Conservation (phyloP, 1,140 invertebrate genomes). For the Nebria ingens region DNA sequence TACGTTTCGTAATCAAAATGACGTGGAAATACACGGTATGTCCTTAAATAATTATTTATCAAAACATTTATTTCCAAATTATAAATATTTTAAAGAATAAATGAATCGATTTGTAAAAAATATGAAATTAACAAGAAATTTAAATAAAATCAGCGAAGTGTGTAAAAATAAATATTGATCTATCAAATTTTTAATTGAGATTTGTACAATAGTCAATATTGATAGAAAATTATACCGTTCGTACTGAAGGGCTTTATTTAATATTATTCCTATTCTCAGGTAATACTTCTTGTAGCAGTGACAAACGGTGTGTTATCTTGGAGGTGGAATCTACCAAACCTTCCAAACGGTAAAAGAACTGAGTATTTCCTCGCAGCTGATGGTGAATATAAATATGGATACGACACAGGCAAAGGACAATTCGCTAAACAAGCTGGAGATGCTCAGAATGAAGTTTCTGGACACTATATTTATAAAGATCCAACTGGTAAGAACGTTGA, state of each 20-base stretch:
- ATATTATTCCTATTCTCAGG: too few relatives aligned
- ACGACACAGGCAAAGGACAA: constrained; percentile 20
- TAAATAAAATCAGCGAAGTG: too few relatives aligned
- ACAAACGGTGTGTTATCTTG: not conserved
- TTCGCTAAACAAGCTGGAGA: constrained; percentile 15
- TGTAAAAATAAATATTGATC: too few relatives aligned
- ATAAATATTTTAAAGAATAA: too few relatives aligned
- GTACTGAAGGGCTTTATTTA: too few relatives aligned
- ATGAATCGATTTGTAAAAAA: too few relatives aligned
- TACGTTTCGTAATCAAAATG: not conserved
- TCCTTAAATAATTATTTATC: too few relatives aligned
- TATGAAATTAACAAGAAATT: too few relatives aligned
- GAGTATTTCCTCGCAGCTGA: constrained; percentile 19
- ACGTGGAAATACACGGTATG: not conserved
- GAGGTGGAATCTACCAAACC: constrained; percentile 17
- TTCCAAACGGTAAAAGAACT: constrained; percentile 18
- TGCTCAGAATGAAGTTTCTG: constrained; percentile 19
- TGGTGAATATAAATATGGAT: constrained; percentile 22
- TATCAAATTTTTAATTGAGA: too few relatives aligned
- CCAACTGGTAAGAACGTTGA: constrained; percentile 14
- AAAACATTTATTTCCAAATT: too few relatives aligned
- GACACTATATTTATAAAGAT: constrained; percentile 18
- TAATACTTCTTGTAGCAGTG: not conserved
- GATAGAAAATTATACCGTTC: too few relatives aligned
- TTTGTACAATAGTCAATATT: too few relatives aligned